Percentiles rank a stretch among this genome's conserved stretches.
These are phyloP conservation scores for Esperia sulphurella DNA, from an alignment of 2,888 invertebrate species.

Conservation along the genomic window DNA sequence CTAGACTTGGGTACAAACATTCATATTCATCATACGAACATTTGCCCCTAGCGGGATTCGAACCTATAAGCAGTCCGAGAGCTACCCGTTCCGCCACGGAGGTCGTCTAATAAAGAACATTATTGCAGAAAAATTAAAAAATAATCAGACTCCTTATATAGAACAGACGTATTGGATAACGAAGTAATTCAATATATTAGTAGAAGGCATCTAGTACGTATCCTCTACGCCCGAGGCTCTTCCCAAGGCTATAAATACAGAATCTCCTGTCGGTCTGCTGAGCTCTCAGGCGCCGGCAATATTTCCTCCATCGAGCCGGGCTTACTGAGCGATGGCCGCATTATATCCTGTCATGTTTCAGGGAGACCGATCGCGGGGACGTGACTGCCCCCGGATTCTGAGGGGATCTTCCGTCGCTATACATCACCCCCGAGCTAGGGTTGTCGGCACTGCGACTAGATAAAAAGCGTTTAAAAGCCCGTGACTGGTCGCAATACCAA, in stretches of 20 bases:
- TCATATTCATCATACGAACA: too few species aligned
- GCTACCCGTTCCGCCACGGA: too few species aligned
- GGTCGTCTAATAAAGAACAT: too few species aligned
- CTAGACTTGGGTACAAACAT: too few species aligned
- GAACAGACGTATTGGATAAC: too few species aligned
- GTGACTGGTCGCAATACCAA: too few species aligned
- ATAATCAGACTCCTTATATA: too few species aligned
- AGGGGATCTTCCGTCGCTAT: constrained; percentile 28
- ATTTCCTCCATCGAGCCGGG: constrained; percentile 63
- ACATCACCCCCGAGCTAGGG: constrained; percentile 25
- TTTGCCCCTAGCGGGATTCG: too few species aligned
- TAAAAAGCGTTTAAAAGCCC: too few species aligned
- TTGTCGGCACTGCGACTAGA: not conserved
- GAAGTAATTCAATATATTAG: not conserved
- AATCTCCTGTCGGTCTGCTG: constrained; percentile 20
- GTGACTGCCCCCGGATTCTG: constrained; percentile 45
- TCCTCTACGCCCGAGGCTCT: not conserved
- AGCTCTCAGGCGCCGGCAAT: constrained; percentile 57
- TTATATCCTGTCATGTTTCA: constrained; percentile 67
- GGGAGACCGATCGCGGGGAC: constrained; percentile 59
- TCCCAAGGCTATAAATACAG: not conserved
- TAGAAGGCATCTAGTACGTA: not conserved
- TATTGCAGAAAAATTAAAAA: too few species aligned
- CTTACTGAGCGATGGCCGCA: constrained; percentile 61
- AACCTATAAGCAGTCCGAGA: too few species aligned